A percentile compares a stretch with the other conserved stretches of the same genome.
Evolutionary conservation across 2,797 vertebrate genomes (phyloP).

Genomic region (Girardinus metallicus): DNA sequence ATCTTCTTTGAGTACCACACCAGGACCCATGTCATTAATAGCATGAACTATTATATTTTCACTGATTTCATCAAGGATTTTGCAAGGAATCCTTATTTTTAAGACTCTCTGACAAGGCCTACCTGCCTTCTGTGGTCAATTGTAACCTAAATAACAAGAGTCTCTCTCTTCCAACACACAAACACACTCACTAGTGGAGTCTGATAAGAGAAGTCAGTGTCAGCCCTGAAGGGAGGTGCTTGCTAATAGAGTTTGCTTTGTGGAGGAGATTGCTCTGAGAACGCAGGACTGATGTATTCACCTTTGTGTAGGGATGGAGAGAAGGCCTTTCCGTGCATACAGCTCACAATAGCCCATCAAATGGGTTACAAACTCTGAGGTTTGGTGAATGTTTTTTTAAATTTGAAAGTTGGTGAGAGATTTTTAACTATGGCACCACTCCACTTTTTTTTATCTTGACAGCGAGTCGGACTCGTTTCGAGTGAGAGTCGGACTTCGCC

Average conservation of each 20-base stretch:
- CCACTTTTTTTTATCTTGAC: no score
- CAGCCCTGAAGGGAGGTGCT: slow-evolving; percentile 58
- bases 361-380: not conserved
- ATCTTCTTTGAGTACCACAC: not conserved
- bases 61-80: not conserved
- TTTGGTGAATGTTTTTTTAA: no score
- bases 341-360: not conserved
- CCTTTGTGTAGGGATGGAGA: slow-evolving; percentile 10
- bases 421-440: no score
- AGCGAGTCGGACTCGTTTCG: no score
- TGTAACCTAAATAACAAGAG: not conserved
- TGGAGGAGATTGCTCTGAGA: slow-evolving; percentile 35
- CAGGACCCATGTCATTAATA: not conserved
- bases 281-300: slow-evolving; percentile 16
- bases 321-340: not conserved
- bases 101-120: not conserved
- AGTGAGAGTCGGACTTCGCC: no score
- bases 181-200: slow-evolving; percentile 37
- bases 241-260: slow-evolving; percentile 66
- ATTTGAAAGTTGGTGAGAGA: no score
- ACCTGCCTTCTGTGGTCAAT: not conserved
- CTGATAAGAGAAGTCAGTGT: slow-evolving; percentile 69
- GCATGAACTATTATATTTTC: not conserved
- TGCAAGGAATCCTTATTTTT: not conserved
- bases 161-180: not conserved